A percentile compares a stretch with the other conserved stretches of the same genome.
Conservation (phyloP, 2,113 vertebrate species). For the Lampris incognitus region DNA sequence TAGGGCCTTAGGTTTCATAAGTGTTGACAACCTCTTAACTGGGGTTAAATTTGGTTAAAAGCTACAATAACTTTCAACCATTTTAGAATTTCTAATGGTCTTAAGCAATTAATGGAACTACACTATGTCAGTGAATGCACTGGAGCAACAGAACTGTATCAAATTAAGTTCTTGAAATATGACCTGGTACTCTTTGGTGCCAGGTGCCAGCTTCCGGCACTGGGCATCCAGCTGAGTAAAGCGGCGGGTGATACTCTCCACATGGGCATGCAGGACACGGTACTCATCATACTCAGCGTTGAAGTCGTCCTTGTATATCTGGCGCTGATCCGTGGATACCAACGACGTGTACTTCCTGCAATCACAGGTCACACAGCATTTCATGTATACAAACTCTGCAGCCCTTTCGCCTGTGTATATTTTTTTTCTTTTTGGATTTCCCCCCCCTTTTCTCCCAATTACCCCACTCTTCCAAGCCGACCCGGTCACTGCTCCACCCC, state of each 20-base stretch:
- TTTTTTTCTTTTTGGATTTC: too few species aligned
- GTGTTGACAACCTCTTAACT: too few species aligned
- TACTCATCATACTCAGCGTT: slow-evolving; percentile 93
- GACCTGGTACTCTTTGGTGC: slow-evolving; percentile 91
- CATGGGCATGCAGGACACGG: slow-evolving; percentile 83
- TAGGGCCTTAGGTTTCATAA: too few species aligned
- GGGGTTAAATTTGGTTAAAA: background rate
- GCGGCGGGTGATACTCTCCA: slow-evolving; percentile 84
- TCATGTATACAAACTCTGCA: background rate
- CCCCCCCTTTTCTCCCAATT: too few species aligned
- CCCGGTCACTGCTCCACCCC: too few species aligned
- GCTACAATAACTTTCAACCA: too few species aligned
- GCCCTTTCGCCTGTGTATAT: too few species aligned
- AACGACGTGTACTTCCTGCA: slow-evolving; percentile 87
- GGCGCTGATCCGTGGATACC: slow-evolving; percentile 86
- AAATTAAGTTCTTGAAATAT: background rate
- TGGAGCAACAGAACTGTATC: background rate
- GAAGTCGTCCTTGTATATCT: slow-evolving; percentile 91
- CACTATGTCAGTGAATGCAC: too few species aligned
- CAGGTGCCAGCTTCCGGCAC: slow-evolving; percentile 83
- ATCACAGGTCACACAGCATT: slow-evolving; percentile 9
- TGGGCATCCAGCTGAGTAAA: slow-evolving; percentile 86
- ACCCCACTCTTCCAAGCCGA: too few species aligned
- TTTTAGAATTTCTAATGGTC: too few species aligned
- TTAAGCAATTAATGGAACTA: too few species aligned